Percentiles rank a stretch among this genome's conserved stretches.
Conservation (phyloP, 2,113 vertebrate species). For the Anas platyrhynchos region DNA sequence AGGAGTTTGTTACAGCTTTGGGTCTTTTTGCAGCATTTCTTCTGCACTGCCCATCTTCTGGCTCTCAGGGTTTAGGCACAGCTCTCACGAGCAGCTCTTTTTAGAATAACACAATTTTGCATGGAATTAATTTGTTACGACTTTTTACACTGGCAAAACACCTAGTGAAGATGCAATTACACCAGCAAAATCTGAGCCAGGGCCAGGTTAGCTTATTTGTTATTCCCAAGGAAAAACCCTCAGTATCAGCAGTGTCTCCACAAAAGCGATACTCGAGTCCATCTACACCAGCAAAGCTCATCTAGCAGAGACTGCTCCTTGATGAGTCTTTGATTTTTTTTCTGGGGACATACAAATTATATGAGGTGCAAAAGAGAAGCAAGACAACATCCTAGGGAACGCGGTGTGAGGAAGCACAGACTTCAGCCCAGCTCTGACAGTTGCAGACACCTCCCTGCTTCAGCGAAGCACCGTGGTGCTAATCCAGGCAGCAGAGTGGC, state of each 20-base stretch:
- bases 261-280: not conserved
- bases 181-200: not conserved
- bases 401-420: not conserved
- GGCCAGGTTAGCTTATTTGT: not conserved
- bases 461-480: not conserved
- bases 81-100: not conserved
- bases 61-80: not conserved
- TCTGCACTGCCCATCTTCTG: not conserved
- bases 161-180: not conserved
- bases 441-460: not conserved
- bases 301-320: not conserved
- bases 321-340: not conserved
- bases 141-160: not conserved
- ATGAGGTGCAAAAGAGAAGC: not conserved
- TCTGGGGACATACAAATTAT: not conserved
- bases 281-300: not conserved
- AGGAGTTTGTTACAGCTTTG: not conserved
- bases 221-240: not conserved
- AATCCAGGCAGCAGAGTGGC: not conserved
- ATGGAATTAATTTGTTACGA: not conserved
- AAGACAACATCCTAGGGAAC: not conserved
- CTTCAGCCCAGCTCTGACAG: not conserved
- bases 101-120: not conserved
- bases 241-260: not conserved
- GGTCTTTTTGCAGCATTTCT: not conserved